Conservation (phyloP, 2,888 invertebrate genomes). For the Thera obeliscata region DNA sequence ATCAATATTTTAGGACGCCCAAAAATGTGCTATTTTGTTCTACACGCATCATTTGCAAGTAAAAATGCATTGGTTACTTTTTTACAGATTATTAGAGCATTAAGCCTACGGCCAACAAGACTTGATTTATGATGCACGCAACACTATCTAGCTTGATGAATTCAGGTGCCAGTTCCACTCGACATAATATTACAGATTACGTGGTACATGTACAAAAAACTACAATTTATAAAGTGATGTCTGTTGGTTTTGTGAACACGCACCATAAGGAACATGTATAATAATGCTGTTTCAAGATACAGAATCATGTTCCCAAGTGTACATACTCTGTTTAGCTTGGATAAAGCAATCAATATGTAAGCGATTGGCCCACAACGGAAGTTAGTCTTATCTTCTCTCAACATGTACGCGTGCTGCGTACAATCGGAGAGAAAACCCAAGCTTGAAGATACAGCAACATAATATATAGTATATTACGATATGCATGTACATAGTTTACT, state of each 20-base stretch:
- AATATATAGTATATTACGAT: background rate
- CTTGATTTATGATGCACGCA: too few relatives aligned
- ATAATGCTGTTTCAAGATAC: constrained; percentile 1
- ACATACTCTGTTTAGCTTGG: constrained; percentile 19
- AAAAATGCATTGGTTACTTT: too few relatives aligned
- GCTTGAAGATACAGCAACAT: background rate
- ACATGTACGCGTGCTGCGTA: constrained; percentile 16
- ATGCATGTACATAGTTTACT: too few relatives aligned
- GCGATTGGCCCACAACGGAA: constrained; percentile 34
- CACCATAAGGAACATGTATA: background rate
- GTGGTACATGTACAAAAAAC: too few relatives aligned
- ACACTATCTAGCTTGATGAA: too few relatives aligned
- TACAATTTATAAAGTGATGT: too few relatives aligned
- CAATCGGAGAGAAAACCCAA: constrained; percentile 11
- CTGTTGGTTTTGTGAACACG: background rate
- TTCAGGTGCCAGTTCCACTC: too few relatives aligned
- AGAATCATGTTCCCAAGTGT: constrained; percentile 2
- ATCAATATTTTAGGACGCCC: background rate
- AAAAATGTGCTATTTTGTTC: too few relatives aligned
- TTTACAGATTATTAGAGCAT: too few relatives aligned
- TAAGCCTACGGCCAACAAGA: too few relatives aligned
- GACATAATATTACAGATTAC: too few relatives aligned
- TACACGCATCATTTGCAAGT: too few relatives aligned
- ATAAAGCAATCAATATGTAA: constrained; percentile 39
- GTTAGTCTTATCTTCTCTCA: constrained; percentile 25